These are phyloP conservation scores for Zeugodacus cucurbitae DNA, from an alignment of 1,140 invertebrate genomes.

Conservation along the genomic window DNA sequence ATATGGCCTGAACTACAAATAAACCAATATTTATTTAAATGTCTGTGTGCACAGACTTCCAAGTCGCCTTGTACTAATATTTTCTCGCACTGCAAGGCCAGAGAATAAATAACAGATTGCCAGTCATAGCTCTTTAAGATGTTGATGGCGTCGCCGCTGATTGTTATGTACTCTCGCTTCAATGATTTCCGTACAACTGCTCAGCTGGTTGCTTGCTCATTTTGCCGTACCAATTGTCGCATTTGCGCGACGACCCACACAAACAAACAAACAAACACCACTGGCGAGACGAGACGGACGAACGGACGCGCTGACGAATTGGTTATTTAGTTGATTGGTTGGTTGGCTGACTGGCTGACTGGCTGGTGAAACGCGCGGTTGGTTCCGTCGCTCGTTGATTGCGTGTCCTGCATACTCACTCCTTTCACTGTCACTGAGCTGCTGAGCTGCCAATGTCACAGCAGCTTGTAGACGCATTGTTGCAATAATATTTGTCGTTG, in stretches of 20 bases:
- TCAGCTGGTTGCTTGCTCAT: background rate
- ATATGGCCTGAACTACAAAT: too few species aligned
- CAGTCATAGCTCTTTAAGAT: background rate
- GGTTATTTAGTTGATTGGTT: slow-evolving; percentile 23
- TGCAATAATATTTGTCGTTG: background rate
- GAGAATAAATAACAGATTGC: too few species aligned
- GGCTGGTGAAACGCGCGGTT: background rate
- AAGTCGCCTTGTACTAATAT: too few species aligned
- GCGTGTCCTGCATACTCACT: background rate
- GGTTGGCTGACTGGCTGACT: background rate
- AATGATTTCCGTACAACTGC: background rate
- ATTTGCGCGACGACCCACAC: background rate
- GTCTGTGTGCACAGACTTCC: too few species aligned
- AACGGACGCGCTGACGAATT: background rate
- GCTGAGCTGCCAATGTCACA: background rate
- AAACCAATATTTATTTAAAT: too few species aligned
- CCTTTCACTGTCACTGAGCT: background rate
- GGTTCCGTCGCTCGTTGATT: background rate
- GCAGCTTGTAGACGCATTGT: background rate
- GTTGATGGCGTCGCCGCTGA: background rate
- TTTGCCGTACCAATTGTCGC: background rate
- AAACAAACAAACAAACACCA: too few species aligned
- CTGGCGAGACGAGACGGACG: too few species aligned
- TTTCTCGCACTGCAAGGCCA: too few species aligned
- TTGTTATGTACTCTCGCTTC: background rate